phyloP scores from a whole-genome alignment of 2,888 invertebrate genomes.

The Idaea aversata region DNA sequence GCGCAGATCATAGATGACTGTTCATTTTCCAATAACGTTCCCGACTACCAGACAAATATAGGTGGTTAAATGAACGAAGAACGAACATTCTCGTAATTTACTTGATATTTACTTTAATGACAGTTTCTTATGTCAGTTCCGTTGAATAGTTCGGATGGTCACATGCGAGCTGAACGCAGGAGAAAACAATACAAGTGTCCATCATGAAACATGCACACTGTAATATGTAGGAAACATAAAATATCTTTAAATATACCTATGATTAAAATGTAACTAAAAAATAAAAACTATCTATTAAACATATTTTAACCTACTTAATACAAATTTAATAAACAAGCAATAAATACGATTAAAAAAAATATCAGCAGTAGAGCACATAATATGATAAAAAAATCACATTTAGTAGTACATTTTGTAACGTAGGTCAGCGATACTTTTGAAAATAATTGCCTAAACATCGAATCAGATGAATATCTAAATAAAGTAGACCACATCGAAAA shows the following conservation, averaged over 20 bases:
- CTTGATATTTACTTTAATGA: conserved; percentile 61
- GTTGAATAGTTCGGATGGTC: conserved; percentile 71
- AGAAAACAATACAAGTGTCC: conserved; percentile 55
- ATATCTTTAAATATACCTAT: neutral
- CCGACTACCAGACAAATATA: conserved; percentile 40
- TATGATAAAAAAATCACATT: too few species aligned
- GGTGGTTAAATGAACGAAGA: conserved; percentile 45
- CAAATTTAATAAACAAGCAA: too few species aligned
- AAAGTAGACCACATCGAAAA: neutral
- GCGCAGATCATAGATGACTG: conserved; percentile 29
- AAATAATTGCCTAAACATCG: too few species aligned
- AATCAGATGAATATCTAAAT: too few species aligned
- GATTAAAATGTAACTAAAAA: neutral
- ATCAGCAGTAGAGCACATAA: too few species aligned
- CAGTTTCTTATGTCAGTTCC: conserved; percentile 73
- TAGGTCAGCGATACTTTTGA: too few species aligned
- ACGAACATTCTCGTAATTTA: conserved; percentile 57
- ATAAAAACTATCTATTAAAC: neutral
- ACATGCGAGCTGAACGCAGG: conserved; percentile 61
- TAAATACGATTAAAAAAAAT: too few species aligned
- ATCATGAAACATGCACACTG: conserved; percentile 39
- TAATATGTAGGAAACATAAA: neutral
- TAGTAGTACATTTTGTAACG: too few species aligned
- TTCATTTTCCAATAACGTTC: conserved; percentile 38
- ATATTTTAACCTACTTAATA: too few species aligned